Percentiles rank a stretch among this genome's conserved stretches.
Conservation (phyloP, 2,888 invertebrate species). For the Frankliniella fusca region DNA sequence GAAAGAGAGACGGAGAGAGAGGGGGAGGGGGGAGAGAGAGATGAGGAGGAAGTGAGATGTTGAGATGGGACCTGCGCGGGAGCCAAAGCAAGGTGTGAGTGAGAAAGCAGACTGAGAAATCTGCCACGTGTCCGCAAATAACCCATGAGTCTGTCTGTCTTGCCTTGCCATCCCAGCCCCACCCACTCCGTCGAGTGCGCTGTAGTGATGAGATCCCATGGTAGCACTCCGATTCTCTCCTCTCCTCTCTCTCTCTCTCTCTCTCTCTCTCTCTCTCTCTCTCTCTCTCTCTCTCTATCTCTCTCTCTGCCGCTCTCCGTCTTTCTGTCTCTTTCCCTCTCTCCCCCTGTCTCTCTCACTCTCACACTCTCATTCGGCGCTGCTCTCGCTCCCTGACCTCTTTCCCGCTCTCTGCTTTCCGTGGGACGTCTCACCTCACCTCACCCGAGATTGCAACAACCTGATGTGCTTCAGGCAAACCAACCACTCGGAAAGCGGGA, state of each 20-base stretch:
- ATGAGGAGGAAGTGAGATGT: background rate
- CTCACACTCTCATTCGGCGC: background rate
- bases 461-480: background rate
- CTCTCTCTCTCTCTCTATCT: background rate
- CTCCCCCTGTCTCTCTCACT: background rate
- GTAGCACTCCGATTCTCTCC: background rate
- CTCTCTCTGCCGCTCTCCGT: background rate
- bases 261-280: background rate
- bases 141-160: background rate
- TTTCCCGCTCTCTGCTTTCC: no score
- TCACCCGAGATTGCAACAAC: background rate
- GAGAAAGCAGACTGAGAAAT: background rate
- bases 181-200: background rate
- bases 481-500: background rate
- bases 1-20: background rate
- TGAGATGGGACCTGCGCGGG: background rate
- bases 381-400: background rate
- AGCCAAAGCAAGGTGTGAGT: background rate
- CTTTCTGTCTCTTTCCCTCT: background rate
- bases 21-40: background rate
- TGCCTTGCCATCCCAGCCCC: background rate
- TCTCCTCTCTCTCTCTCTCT: background rate
- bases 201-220: background rate
- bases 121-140: constrained; percentile 22
- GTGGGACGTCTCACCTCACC: background rate